phyloP scores from a whole-genome alignment of 2,113 vertebrate genomes.

The Gallinago media region DNA sequence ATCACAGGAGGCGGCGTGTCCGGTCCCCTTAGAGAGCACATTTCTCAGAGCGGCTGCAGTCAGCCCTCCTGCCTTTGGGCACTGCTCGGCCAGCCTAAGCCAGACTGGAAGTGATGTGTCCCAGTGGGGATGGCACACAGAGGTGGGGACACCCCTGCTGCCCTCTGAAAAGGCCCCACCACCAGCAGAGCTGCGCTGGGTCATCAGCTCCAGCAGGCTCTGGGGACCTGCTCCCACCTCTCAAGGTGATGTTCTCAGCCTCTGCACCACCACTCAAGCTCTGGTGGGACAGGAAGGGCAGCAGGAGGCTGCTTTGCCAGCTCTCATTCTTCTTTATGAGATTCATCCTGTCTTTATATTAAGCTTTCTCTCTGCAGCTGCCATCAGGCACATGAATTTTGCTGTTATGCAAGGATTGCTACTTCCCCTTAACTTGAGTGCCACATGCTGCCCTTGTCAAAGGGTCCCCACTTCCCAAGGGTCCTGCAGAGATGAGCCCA shows the following conservation, averaged over 20 bases:
- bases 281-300: neutral
- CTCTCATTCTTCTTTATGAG: neutral
- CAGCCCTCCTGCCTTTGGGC: neutral
- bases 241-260: neutral
- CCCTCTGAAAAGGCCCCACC: neutral
- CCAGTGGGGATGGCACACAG: accelerated
- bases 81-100: accelerated
- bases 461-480: neutral
- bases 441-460: neutral
- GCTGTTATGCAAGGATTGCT: neutral
- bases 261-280: neutral
- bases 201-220: neutral
- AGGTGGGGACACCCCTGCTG: neutral
- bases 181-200: neutral
- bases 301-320: neutral
- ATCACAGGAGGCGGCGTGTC: neutral
- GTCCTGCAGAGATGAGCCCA: neutral
- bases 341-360: neutral
- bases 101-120: neutral
- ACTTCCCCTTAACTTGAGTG: neutral
- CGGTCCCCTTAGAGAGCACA: neutral
- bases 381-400: neutral
- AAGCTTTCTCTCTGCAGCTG: neutral
- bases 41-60: neutral
- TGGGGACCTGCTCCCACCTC: neutral